Evolutionary conservation across 2,888 invertebrate species (phyloP).

Genomic region (Heteromyza rotundicornis): DNA sequence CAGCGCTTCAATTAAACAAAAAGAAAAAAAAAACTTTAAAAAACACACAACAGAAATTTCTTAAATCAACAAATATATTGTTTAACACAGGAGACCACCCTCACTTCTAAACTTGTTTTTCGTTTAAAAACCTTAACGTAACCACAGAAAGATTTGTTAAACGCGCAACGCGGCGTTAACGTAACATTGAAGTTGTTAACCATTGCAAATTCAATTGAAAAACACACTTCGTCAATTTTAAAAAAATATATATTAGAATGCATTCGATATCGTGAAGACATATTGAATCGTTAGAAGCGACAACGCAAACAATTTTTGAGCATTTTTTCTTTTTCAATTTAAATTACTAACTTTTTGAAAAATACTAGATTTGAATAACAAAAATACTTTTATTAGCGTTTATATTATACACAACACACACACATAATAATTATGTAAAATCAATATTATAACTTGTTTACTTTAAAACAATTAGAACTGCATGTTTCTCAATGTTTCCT

Average conservation of each 20-base stretch:
- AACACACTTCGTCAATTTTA: slow-evolving; percentile 61
- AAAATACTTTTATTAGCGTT: slow-evolving; percentile 28
- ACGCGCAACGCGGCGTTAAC: slow-evolving; percentile 45
- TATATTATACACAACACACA: slow-evolving; percentile 21
- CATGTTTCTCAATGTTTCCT: slow-evolving; percentile 63
- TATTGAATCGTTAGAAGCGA: slow-evolving; percentile 6
- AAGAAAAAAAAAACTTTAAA: not conserved
- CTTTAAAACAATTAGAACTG: slow-evolving; percentile 43
- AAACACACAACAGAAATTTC: slow-evolving; percentile 17
- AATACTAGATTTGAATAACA: slow-evolving; percentile 12
- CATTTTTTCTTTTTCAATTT: slow-evolving; percentile 28
- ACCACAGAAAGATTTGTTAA: slow-evolving; percentile 12
- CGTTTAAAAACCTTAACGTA: not conserved
- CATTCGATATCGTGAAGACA: too few relatives aligned
- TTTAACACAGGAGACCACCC: not conserved
- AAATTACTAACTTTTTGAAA: slow-evolving; percentile 9
- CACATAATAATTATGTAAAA: slow-evolving; percentile 28
- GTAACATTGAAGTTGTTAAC: slow-evolving; percentile 25
- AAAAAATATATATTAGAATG: slow-evolving; percentile 39
- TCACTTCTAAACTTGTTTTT: not conserved
- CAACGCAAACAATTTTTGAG: slow-evolving; percentile 6
- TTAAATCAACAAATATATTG: slow-evolving; percentile 8
- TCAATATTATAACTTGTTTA: slow-evolving; percentile 32
- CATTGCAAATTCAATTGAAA: slow-evolving; percentile 26
- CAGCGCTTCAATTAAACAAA: too few relatives aligned